phyloP scores from a whole-genome alignment of 2,113 vertebrate species.

The Eurypyga helias region DNA sequence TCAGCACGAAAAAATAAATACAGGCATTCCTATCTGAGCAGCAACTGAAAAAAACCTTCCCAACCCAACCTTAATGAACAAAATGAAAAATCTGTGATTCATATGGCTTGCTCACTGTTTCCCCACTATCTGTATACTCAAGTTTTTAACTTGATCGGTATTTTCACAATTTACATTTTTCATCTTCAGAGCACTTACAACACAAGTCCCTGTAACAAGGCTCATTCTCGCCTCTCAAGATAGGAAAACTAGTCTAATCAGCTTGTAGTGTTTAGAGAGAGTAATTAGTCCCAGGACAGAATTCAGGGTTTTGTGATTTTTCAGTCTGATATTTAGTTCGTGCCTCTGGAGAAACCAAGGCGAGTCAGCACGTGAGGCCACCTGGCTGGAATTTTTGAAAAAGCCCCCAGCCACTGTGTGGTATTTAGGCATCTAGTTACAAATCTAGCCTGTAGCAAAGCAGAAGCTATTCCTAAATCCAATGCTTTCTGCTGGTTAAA shows the following conservation, averaged over 20 bases:
- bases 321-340: conserved; percentile 21
- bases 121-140: not conserved
- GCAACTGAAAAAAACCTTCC: not conserved
- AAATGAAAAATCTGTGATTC: not conserved
- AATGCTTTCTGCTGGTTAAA: not conserved
- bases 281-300: not conserved
- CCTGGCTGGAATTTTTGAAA: not conserved
- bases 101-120: not conserved
- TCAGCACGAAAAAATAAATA: not conserved
- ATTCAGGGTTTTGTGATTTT: not conserved
- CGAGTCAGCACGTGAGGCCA: not conserved
- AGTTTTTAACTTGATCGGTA: not conserved
- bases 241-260: not conserved
- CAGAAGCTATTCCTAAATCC: conserved; percentile 17
- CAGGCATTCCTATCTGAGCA: not conserved
- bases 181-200: not conserved
- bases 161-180: not conserved
- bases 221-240: not conserved
- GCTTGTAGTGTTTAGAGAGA: not conserved
- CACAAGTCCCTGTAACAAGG: not conserved
- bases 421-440: conserved; percentile 28
- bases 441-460: conserved; percentile 17
- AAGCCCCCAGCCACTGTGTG: conserved; percentile 2
- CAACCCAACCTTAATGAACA: not conserved
- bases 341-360: not conserved